Base-by-base conservation (phyloP, 2,797 vertebrate genomes). In the Pelochelys cantorii region DNA sequence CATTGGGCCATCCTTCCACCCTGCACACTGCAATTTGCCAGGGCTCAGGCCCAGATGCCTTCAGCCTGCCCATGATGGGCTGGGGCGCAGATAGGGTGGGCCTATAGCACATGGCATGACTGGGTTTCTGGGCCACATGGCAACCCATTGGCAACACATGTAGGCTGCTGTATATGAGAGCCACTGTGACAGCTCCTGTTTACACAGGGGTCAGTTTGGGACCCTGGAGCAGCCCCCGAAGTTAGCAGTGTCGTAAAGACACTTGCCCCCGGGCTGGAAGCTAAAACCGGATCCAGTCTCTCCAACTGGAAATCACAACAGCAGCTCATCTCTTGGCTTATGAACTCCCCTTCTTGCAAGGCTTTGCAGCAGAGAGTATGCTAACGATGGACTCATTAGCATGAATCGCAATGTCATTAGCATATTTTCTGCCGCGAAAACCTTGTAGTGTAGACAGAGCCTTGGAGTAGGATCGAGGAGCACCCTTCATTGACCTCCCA, bases 1-100 rank as follows among this genome's bases (percentile, higher is more conserved):
- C n/a, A 22, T 17, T 11, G n/a, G 65, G n/a, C 5, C 1, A 71
- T 11, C n/a, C n/a, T 68, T 10, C 65, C 2, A 1, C 18, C 31
- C 17, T 34, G 17, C n/a, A 34, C 1, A 5, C 18, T 11, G 65
- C n/a, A 71, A 11, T 18, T 6, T 11, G 65, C n/a, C 65, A 34
- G 65, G 65, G 31, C 65, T n/a, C 17, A 20, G 65, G n/a, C 17
- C 4, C n/a, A 34, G n/a, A 1, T 37, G n/a, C n/a, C 10, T 5
- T 37, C n/a, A 5, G 65, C 65, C 65, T 37, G 34, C n/a, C n/a
- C 5, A 20, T 20, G n/a, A 10, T 3, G 65, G n/a, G 65, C n/a
- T 37, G 65, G n/a, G 62, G 17, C 10, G 15, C 17, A 31, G 2
- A 18, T 0, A 4, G 23, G 12, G 23, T 37, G 37, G 71, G 25